These are phyloP conservation scores for Leptinotarsa rubiginosa DNA, from an alignment of 2,888 invertebrate genomes.

Conservation along the genomic window DNA sequence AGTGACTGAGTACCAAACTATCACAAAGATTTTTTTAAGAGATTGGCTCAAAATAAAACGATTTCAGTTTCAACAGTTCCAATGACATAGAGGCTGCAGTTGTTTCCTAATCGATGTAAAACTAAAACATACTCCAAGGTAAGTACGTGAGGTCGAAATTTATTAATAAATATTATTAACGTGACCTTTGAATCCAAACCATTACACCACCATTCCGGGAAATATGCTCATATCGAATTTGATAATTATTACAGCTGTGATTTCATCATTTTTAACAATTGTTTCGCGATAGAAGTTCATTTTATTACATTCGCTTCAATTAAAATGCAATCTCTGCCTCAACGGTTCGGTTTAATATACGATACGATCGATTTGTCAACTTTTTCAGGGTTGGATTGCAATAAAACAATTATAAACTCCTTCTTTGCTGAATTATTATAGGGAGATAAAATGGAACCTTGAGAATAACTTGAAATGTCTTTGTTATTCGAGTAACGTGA, in stretches of 20 bases:
- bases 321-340: background rate
- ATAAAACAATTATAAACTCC: background rate
- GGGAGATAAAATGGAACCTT: too few relatives aligned
- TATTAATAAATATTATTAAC: constrained; percentile 17
- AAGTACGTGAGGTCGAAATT: constrained; percentile 15
- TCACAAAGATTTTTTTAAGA: too few relatives aligned
- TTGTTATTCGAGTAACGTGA: too few relatives aligned
- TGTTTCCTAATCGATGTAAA: too few relatives aligned
- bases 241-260: constrained; percentile 19
- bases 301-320: background rate
- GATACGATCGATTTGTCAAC: constrained; percentile 3
- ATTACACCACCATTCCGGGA: constrained; percentile 23
- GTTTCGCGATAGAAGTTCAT: constrained; percentile 1
- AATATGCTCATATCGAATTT: constrained; percentile 26
- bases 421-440: too few relatives aligned
- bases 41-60: too few relatives aligned
- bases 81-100: too few relatives aligned
- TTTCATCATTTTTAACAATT: constrained; percentile 22
- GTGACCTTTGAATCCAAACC: constrained; percentile 11
- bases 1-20: too few relatives aligned
- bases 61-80: too few relatives aligned
- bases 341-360: background rate
- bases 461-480: too few relatives aligned
- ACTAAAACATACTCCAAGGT: background rate
- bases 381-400: background rate